Percentiles rank a stretch among this genome's conserved stretches.
phyloP scores from a whole-genome alignment of 2,113 vertebrate genomes.

The Paramisgurnus dabryanus region DNA sequence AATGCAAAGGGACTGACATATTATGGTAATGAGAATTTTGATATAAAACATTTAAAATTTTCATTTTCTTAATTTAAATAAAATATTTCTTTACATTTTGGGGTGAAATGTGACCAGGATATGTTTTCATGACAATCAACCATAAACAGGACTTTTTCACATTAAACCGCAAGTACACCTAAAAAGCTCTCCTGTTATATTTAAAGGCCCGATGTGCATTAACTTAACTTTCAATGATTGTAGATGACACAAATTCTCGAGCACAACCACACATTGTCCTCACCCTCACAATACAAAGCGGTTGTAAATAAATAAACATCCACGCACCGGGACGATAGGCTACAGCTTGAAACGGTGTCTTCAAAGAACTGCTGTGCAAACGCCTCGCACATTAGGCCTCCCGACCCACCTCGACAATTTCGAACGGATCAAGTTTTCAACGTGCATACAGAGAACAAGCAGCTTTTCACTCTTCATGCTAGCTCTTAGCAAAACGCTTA shows the following conservation, averaged over 20 bases:
- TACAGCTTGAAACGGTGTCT: slow-evolving; percentile 18
- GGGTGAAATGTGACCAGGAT: background rate
- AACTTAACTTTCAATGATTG: slow-evolving; percentile 7
- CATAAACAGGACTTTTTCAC: background rate
- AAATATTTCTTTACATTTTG: background rate
- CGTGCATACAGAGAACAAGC: slow-evolving; percentile 63
- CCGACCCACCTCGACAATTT: slow-evolving; percentile 18
- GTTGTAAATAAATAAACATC: slow-evolving; percentile 39
- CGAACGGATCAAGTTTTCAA: slow-evolving; percentile 47
- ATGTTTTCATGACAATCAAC: background rate
- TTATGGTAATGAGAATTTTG: too few relatives aligned
- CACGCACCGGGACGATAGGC: background rate
- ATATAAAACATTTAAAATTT: too few relatives aligned
- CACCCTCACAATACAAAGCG: slow-evolving; percentile 18
- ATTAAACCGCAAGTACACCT: slow-evolving; percentile 3
- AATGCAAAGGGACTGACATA: too few relatives aligned
- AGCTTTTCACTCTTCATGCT: slow-evolving; percentile 51
- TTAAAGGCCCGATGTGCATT: slow-evolving; percentile 41
- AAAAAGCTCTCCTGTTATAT: slow-evolving; percentile 5
- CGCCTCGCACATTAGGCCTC: slow-evolving; percentile 32
- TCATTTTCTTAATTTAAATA: background rate
- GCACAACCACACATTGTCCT: slow-evolving; percentile 13
- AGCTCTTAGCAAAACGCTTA: slow-evolving; percentile 61
- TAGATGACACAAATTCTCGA: slow-evolving; percentile 23
- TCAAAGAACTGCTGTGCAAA: slow-evolving; percentile 38